Evolutionary conservation across 1,140 invertebrate genomes (phyloP).

Genomic region (Saxidomus purpurata): DNA sequence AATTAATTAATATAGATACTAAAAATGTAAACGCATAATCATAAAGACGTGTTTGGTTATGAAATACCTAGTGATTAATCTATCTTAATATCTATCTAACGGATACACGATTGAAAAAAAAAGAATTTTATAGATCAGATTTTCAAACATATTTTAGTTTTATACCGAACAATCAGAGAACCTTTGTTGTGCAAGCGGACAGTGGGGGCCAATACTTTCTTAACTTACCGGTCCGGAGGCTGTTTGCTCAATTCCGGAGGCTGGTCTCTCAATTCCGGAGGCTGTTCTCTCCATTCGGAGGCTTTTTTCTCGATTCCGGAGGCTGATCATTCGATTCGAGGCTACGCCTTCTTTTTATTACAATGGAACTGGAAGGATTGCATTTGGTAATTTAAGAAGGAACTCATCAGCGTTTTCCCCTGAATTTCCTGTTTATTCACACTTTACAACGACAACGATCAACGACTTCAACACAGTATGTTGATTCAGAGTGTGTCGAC

Average conservation of each 20-base stretch:
- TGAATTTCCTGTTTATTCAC: background rate
- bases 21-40: no score
- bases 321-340: background rate
- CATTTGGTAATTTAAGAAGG: background rate
- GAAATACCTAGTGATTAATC: background rate
- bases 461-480: background rate
- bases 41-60: no score
- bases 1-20: no score
- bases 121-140: background rate
- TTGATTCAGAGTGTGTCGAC: background rate
- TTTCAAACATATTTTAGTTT: background rate
- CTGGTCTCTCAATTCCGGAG: no score
- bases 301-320: no score
- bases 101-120: background rate
- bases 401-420: slow-evolving; percentile 1
- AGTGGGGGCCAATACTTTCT: background rate
- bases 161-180: background rate
- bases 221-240: background rate
- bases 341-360: background rate
- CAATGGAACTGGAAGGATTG: background rate
- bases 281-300: no score
- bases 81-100: background rate
- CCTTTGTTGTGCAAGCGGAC: background rate
- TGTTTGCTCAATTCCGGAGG: background rate
- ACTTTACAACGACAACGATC: background rate